phyloP scores from a whole-genome alignment of 2,113 vertebrate genomes.

The Actenoides lindsayi region DNA sequence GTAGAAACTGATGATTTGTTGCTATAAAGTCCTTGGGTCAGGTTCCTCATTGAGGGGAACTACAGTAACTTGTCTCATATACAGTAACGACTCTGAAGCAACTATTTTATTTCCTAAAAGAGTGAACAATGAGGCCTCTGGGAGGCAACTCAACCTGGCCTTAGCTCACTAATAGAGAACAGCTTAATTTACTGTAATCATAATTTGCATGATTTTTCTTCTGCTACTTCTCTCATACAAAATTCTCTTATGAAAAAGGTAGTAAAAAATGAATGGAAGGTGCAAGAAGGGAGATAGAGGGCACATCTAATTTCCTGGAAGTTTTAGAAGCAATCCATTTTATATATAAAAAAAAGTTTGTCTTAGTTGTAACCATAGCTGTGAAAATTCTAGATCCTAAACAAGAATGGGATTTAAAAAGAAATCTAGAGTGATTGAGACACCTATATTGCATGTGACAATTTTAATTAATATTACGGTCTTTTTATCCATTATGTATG shows the following conservation, averaged over 20 bases:
- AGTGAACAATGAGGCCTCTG: constrained; percentile 23
- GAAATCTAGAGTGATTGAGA: neutral
- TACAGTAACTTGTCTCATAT: neutral
- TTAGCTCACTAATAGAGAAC: neutral
- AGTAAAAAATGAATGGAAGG: neutral
- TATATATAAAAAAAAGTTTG: neutral
- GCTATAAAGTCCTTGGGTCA: neutral
- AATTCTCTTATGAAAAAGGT: neutral
- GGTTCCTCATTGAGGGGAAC: neutral
- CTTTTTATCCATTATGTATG: neutral
- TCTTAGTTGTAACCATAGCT: neutral
- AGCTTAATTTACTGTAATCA: neutral
- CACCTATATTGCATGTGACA: neutral
- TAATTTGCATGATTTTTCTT: constrained; percentile 27
- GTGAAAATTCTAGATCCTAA: neutral
- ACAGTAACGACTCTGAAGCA: neutral
- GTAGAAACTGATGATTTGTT: neutral
- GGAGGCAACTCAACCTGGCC: neutral
- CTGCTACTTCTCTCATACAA: neutral
- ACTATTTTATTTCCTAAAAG: neutral
- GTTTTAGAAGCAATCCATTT: neutral
- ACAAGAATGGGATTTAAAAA: neutral
- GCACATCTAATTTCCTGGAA: neutral
- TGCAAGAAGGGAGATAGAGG: neutral
- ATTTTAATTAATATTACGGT: neutral